Conservation (phyloP, 2,113 vertebrate genomes). For the Xiphorhynchus elegans region DNA sequence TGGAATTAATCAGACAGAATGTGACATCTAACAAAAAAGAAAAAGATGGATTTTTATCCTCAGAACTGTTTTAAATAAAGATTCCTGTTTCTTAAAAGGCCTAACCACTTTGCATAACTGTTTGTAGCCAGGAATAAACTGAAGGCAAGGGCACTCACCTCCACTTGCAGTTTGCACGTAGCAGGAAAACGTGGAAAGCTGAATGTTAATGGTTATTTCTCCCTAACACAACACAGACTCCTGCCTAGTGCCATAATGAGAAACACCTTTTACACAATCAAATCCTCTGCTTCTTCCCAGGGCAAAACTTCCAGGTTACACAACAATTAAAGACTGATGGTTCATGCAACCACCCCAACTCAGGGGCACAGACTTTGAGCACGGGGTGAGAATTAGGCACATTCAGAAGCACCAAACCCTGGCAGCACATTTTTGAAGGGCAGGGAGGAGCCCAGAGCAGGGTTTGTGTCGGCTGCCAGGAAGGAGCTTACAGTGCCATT, state of each 20-base stretch:
- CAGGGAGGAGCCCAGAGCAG: not conserved
- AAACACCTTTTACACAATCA: not conserved
- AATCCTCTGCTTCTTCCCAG: not conserved
- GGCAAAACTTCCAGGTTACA: not conserved
- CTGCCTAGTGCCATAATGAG: not conserved
- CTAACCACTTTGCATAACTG: not conserved
- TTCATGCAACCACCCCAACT: not conserved
- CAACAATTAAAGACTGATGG: not conserved
- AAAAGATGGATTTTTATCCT: not conserved
- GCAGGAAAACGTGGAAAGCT: not conserved
- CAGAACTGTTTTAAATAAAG: not conserved
- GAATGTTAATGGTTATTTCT: not conserved
- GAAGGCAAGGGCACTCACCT: not conserved
- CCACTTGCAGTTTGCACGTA: not conserved
- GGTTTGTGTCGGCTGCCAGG: not conserved
- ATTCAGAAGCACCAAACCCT: not conserved
- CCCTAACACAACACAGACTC: not conserved
- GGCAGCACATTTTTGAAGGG: not conserved
- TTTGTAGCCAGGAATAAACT: not conserved
- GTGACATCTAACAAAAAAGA: not conserved
- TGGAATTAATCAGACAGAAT: conserved; percentile 21
- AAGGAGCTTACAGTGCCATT: not conserved
- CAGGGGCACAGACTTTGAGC: not conserved
- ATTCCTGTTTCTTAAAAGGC: not conserved
- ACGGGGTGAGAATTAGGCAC: not conserved